Evolutionary conservation across 2,797 vertebrate species (phyloP).

Genomic region (Glyptemys insculpta): DNA sequence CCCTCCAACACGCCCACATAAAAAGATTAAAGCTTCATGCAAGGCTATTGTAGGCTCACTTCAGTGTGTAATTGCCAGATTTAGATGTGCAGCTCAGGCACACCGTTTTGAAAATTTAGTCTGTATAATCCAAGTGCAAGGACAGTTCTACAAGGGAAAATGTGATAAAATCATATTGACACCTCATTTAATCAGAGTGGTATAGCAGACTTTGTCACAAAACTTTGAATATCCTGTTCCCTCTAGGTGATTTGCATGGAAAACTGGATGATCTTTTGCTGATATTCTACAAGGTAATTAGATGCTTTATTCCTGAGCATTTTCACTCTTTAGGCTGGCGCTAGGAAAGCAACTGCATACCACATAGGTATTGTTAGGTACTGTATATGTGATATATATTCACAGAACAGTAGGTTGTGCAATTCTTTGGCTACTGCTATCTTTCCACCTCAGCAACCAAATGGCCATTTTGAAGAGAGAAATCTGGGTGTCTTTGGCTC

Average conservation of each 20-base stretch:
- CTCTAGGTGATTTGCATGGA: conserved; percentile 95
- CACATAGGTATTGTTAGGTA: neutral
- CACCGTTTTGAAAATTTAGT: neutral
- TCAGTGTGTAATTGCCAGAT: neutral
- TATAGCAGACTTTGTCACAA: neutral
- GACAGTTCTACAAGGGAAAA: neutral
- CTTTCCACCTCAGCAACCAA: neutral
- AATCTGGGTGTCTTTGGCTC: neutral
- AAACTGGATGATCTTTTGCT: conserved; percentile 94
- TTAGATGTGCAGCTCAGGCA: neutral
- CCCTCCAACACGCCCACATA: neutral
- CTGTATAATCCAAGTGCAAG: neutral
- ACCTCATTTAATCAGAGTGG: neutral
- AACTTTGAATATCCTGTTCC: conserved; percentile 42
- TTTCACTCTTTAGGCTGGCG: neutral
- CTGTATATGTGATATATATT: neutral
- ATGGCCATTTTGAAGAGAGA: neutral
- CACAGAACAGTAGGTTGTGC: neutral
- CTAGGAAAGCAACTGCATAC: neutral
- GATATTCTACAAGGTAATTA: conserved; percentile 96
- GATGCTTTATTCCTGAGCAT: neutral
- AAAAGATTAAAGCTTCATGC: neutral
- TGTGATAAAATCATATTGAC: neutral
- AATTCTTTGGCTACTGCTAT: neutral
- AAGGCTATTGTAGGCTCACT: neutral